phyloP scores from a whole-genome alignment of 2,888 invertebrate genomes.

The Catocala fraxini region DNA sequence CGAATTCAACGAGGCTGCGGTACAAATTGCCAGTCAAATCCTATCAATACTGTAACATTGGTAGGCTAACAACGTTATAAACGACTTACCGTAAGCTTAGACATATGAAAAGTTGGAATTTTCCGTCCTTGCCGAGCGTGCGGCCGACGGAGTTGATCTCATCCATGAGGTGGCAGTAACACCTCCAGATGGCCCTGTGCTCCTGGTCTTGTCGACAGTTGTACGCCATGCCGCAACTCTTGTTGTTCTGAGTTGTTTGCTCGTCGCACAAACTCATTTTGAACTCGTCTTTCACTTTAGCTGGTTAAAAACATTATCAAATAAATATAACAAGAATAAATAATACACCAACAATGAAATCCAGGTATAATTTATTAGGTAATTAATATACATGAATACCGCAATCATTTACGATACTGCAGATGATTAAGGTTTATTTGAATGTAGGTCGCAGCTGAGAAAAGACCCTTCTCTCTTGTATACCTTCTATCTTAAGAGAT shows the following conservation, averaged over 20 bases:
- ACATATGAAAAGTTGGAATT: slow-evolving; percentile 98
- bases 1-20: no score
- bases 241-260: slow-evolving; percentile 66
- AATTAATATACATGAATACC: no score
- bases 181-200: slow-evolving; percentile 92
- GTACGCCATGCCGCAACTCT: slow-evolving; percentile 75
- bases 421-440: no score
- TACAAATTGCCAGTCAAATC: no score
- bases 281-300: slow-evolving; percentile 93
- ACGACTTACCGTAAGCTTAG: slow-evolving; percentile 93
- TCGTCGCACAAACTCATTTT: slow-evolving; percentile 91
- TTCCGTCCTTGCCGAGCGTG: slow-evolving; percentile 98
- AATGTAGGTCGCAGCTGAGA: no score
- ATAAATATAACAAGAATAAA: neutral
- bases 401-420: no score
- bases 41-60: no score
- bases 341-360: no score
- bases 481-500: no score
- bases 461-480: no score
- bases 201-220: slow-evolving; percentile 84
- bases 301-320: slow-evolving; percentile 75
- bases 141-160: slow-evolving; percentile 94
- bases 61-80: neutral
- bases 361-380: no score
- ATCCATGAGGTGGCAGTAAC: slow-evolving; percentile 96